Conservation (phyloP, 2,888 invertebrate species). For the Leucophenga montana region DNA sequence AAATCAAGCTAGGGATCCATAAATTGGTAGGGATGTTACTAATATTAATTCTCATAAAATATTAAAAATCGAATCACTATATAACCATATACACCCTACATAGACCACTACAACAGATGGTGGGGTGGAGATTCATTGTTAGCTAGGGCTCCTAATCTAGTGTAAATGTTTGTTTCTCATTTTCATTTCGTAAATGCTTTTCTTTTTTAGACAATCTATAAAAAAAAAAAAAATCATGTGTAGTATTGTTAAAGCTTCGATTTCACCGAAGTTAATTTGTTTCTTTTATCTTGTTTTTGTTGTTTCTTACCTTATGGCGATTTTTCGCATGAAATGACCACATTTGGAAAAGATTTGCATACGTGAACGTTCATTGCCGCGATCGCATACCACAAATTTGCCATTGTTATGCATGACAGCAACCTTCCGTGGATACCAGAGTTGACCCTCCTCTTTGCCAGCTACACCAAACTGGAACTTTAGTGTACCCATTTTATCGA, state of each 20-base stretch:
- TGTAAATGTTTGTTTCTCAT: too few species aligned
- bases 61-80: too few species aligned
- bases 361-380: slow-evolving; percentile 95
- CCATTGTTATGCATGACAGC: slow-evolving; percentile 90
- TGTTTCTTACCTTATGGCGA: slow-evolving; percentile 79
- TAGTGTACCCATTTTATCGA: slow-evolving; percentile 93
- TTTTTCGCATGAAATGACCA: slow-evolving; percentile 96
- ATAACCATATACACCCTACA: too few species aligned
- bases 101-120: too few species aligned
- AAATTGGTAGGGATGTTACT: too few species aligned
- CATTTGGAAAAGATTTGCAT: slow-evolving; percentile 98
- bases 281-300: background rate
- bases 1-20: too few species aligned
- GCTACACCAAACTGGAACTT: slow-evolving; percentile 96
- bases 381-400: slow-evolving; percentile 97
- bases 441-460: slow-evolving; percentile 95
- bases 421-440: slow-evolving; percentile 98
- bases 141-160: too few species aligned
- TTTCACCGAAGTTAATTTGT: background rate
- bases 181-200: too few species aligned
- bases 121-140: too few species aligned
- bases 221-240: background rate
- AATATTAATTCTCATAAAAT: too few species aligned
- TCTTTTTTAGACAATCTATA: background rate
- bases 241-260: too few species aligned